phyloP scores from a whole-genome alignment of 2,888 invertebrate genomes.

The Dryobotodes eremita region DNA sequence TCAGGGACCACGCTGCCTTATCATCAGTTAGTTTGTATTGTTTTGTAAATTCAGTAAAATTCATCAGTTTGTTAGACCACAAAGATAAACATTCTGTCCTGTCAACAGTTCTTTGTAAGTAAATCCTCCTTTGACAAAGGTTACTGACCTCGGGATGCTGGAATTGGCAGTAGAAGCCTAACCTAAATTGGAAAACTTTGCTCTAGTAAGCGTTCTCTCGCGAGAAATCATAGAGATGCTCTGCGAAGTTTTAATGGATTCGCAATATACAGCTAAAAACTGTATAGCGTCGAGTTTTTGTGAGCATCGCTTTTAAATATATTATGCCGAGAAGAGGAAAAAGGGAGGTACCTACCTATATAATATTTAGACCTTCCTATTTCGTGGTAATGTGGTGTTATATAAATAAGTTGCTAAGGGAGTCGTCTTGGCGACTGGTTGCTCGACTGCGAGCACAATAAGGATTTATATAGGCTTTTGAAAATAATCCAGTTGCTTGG shows the following conservation, averaged over 20 bases:
- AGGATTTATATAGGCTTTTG: constrained; percentile 5
- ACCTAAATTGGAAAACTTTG: constrained; percentile 80
- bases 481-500: constrained; percentile 34
- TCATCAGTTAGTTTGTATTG: too few species aligned
- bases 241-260: constrained; percentile 68
- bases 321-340: constrained; percentile 21
- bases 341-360: not conserved
- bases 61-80: constrained; percentile 25
- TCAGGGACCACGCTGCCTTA: too few species aligned
- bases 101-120: constrained; percentile 66
- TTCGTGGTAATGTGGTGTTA: constrained; percentile 29
- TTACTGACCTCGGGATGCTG: constrained; percentile 59
- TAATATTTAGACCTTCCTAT: constrained; percentile 25
- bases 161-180: constrained; percentile 67
- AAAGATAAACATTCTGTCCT: constrained; percentile 59
- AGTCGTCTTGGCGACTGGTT: constrained; percentile 25
- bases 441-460: constrained; percentile 15
- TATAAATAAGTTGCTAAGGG: constrained; percentile 32
- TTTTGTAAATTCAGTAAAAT: too few species aligned
- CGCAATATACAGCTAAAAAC: constrained; percentile 49
- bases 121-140: constrained; percentile 67
- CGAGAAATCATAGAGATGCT: constrained; percentile 67
- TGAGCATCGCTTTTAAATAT: constrained; percentile 35
- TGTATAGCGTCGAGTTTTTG: constrained; percentile 29
- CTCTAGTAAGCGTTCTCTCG: constrained; percentile 60